Conservation (phyloP, 2,113 vertebrate species). For the Columba janthina region DNA sequence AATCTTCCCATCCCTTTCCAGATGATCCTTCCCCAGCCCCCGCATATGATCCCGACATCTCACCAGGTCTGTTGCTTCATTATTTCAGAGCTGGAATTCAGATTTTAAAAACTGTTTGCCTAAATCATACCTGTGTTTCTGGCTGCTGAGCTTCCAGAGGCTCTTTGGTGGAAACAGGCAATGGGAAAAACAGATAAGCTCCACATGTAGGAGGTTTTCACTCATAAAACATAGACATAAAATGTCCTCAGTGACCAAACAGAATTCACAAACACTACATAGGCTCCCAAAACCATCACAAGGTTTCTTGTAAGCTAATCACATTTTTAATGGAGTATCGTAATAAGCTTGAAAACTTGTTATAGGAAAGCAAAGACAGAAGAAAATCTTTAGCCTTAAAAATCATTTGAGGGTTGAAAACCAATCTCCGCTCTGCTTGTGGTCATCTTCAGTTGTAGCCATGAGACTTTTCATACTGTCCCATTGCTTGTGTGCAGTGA, state of each 20-base stretch:
- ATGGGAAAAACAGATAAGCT: conserved; percentile 14
- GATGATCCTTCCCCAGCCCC: background rate
- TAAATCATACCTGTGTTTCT: background rate
- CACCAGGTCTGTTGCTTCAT: background rate
- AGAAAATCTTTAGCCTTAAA: background rate
- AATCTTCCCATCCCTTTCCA: background rate
- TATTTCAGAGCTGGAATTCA: background rate
- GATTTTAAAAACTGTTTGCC: background rate
- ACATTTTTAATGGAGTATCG: background rate
- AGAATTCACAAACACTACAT: background rate
- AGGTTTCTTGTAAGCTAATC: background rate
- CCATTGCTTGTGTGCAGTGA: background rate
- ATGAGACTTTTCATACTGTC: background rate
- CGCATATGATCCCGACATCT: background rate
- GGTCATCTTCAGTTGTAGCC: background rate
- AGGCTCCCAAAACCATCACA: background rate
- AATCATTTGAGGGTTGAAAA: background rate
- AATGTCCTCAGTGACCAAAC: background rate
- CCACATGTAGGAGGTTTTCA: background rate
- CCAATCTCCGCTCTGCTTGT: background rate
- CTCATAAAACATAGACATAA: background rate
- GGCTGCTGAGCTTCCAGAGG: background rate
- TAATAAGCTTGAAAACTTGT: background rate
- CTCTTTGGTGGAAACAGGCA: background rate
- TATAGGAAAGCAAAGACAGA: background rate